Evolutionary conservation across 2,888 invertebrate genomes (phyloP), one percentile per base, ranked within the genome.

Genomic region (Agonopterix alstromeriana): DNA sequence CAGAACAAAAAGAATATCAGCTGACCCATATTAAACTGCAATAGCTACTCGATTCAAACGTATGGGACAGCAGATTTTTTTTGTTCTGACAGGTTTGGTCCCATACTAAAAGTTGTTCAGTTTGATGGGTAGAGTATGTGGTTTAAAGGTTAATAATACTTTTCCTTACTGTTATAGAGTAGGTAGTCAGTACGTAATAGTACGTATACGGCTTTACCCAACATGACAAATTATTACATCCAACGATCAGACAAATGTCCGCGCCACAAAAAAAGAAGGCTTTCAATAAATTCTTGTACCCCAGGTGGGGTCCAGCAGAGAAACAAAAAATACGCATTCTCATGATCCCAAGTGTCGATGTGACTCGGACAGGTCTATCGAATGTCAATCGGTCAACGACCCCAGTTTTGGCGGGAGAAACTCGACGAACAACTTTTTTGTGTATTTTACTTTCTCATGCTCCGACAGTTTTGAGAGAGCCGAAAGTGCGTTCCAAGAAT

Each of bases 351-450:
- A 27, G 27, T 27, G 11, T 8, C 44, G 44, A 27, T 45, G 38
- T 45, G 45, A 14, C 36, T 14, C 45, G 45, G 7, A n/a, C 38
- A 17, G 63, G 63, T 58, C 71, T 61, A 77, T 76, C 73, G 80
- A 82, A 81, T 85, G 85, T 87, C 86, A 86, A 80, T 77, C 79
- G 87, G 86, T 79, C 86, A 83, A 45, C 76, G 84, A 77, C 70
- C 82, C 77, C 71, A 43, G 75, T 80, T 87, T 87, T 84, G 87
- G 86, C 85, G 86, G 86, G 85, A 83, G 86, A 85, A 86, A 87
- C 87, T 82, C 60, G 78, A 69, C 71, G 53, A 69, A 65, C 77
- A 56, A 73, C 77, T 81, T 81, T 83, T 85, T 87, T 83, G 78
- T 85, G 76, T 82, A 75, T 82, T 82, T 85, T 85, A 86, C 87